These are phyloP conservation scores for Charadrius vociferus DNA, from an alignment of 2,113 vertebrate genomes.

Conservation along the genomic window DNA sequence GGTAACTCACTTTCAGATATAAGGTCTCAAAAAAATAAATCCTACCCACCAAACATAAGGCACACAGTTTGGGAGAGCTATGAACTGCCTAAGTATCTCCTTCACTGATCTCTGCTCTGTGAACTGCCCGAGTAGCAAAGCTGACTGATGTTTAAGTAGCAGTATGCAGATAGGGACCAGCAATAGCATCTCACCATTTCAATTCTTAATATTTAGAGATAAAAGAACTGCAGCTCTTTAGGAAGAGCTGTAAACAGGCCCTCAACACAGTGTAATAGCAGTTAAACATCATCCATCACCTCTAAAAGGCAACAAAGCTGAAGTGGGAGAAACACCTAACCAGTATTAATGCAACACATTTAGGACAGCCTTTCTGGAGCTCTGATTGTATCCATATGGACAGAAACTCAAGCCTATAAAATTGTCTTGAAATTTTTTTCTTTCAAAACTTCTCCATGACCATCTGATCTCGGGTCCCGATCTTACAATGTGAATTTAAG, in stretches of 20 bases:
- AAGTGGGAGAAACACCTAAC: background rate
- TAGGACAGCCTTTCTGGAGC: background rate
- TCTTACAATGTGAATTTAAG: background rate
- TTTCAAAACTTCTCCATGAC: background rate
- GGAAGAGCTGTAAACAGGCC: background rate
- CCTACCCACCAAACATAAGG: background rate
- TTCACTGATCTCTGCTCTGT: background rate
- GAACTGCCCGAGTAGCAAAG: background rate
- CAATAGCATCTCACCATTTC: background rate
- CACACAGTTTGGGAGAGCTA: background rate
- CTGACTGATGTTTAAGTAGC: background rate
- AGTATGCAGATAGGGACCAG: background rate
- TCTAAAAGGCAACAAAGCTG: background rate
- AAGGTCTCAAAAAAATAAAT: background rate
- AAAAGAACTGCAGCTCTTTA: background rate
- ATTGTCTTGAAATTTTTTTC: background rate
- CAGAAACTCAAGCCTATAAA: background rate
- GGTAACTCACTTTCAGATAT: background rate
- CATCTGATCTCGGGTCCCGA: background rate
- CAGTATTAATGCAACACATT: background rate
- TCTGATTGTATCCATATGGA: background rate
- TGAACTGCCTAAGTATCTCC: accelerated
- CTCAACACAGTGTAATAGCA: background rate
- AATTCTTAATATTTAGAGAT: background rate
- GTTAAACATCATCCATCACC: background rate